These are phyloP conservation scores for Ageneiosus marmoratus DNA, from an alignment of 2,113 vertebrate species.

Conservation along the genomic window DNA sequence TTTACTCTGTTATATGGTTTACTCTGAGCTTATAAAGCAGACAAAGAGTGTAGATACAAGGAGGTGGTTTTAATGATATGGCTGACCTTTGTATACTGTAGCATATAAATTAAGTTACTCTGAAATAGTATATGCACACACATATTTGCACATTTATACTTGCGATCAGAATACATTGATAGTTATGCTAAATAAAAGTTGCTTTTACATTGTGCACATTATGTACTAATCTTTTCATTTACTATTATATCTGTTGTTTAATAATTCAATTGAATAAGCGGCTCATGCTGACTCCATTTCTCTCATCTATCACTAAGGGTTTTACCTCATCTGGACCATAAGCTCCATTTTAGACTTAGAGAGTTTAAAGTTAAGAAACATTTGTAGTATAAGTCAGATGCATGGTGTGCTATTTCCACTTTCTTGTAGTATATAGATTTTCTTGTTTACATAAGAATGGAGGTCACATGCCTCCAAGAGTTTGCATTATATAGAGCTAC, in stretches of 20 bases:
- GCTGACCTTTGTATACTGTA: no score
- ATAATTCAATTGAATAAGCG: background rate
- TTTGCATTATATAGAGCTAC: constrained; percentile 58
- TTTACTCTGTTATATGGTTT: no score
- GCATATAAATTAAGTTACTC: background rate
- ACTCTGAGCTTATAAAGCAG: no score
- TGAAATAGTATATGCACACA: background rate
- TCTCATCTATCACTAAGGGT: background rate
- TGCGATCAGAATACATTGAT: background rate
- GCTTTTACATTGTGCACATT: background rate
- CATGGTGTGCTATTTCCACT: constrained; percentile 62
- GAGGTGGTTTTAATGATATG: no score
- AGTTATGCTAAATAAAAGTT: background rate
- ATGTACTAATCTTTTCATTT: background rate
- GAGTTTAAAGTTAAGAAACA: constrained; percentile 60
- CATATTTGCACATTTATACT: background rate
- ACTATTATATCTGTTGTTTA: no score
- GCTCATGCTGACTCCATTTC: constrained; percentile 1
- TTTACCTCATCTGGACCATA: constrained; percentile 68
- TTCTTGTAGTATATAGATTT: constrained; percentile 60
- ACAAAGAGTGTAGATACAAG: no score
- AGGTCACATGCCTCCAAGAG: constrained; percentile 51
- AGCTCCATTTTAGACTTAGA: constrained; percentile 61
- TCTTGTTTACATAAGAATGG: constrained; percentile 57
- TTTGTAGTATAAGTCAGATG: constrained; percentile 61